A percentile compares a stretch with the other conserved stretches of the same genome.
Conservation (phyloP, 2,797 vertebrate species). For the Phoxinus dragarum region DNA sequence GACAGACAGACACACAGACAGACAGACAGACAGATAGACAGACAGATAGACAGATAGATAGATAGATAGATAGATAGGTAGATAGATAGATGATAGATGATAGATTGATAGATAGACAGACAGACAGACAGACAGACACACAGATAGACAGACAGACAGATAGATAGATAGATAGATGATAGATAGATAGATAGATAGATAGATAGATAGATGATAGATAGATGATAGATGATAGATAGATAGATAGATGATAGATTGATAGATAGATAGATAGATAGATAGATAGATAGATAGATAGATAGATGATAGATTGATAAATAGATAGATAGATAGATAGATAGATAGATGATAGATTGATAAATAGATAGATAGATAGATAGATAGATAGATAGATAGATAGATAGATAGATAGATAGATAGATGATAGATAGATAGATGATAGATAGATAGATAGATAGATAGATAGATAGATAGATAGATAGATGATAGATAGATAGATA, state of each 20-base stretch:
- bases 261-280: not conserved
- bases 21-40: not conserved
- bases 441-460: not conserved
- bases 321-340: no score
- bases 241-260: not conserved
- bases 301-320: no score
- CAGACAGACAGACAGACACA: not conserved
- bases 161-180: not conserved
- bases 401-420: not conserved
- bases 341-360: no score
- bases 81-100: no score
- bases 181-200: not conserved
- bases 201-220: no score
- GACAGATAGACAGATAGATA: not conserved
- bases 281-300: not conserved
- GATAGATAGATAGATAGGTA: no score
- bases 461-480: no score
- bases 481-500: no score
- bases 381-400: not conserved
- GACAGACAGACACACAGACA: not conserved
- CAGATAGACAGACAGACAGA: not conserved
- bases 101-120: not conserved
- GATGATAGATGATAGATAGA: no score
- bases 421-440: not conserved
- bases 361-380: not conserved